Evolutionary conservation across 2,888 invertebrate species (phyloP).

Genomic region (Pharmacophagus antenor): DNA sequence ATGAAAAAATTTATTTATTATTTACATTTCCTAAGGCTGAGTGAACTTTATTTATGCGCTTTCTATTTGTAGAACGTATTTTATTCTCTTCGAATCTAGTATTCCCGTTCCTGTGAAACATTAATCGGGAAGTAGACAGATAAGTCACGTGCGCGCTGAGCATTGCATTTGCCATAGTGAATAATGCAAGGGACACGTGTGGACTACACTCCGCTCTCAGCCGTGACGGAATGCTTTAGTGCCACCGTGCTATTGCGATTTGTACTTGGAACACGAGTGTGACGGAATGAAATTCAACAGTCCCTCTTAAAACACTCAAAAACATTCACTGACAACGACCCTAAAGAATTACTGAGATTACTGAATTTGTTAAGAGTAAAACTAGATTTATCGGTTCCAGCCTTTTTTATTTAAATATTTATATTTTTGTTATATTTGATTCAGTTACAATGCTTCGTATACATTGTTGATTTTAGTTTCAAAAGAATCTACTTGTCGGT

Average conservation of each 20-base stretch:
- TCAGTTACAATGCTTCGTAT: no score
- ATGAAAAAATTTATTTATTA: no score
- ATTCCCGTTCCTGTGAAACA: conserved; percentile 58
- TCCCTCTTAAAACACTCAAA: not conserved
- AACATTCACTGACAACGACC: not conserved
- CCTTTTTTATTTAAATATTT: no score
- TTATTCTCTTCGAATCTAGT: conserved; percentile 34
- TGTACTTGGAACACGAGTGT: conserved; percentile 3
- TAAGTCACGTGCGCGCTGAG: conserved; percentile 63
- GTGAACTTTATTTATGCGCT: not conserved
- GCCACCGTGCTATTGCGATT: conserved; percentile 43
- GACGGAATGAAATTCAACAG: not conserved
- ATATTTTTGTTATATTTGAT: no score
- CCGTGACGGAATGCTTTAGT: conserved; percentile 61
- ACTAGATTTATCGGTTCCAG: no score
- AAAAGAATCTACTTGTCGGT: no score
- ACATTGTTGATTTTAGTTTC: no score
- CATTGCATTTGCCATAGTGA: conserved; percentile 72
- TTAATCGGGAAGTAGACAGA: conserved; percentile 56
- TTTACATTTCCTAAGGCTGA: no score
- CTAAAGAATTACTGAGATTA: not conserved
- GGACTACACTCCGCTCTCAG: conserved; percentile 40
- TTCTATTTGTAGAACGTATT: conserved; percentile 7
- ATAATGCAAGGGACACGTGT: conserved; percentile 71
- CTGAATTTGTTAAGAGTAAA: no score